These are phyloP conservation scores for Caiman crocodilus DNA, from an alignment of 2,797 vertebrate species.

Conservation along the genomic window DNA sequence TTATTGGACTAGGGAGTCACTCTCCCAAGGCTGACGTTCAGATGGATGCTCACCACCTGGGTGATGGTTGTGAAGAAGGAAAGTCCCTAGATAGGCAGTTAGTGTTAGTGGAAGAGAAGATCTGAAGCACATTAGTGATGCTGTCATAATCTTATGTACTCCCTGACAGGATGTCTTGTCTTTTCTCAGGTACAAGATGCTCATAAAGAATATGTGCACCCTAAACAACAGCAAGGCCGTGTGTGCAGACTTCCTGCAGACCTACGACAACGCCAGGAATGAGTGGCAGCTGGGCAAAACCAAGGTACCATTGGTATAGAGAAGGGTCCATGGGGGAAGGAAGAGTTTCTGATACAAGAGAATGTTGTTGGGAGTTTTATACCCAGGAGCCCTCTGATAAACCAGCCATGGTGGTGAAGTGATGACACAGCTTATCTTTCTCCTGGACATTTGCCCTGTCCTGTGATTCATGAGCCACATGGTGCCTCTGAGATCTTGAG, in stretches of 20 bases:
- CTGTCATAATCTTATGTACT: background rate
- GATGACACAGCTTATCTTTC: background rate
- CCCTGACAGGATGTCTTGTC: constrained; percentile 18
- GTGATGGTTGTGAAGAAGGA: constrained; percentile 15
- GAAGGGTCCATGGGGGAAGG: background rate
- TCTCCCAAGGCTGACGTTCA: too few species aligned
- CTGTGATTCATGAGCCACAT: too few species aligned
- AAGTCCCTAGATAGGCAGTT: background rate
- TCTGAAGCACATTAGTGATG: background rate
- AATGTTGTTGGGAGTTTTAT: background rate
- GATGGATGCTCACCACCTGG: constrained; percentile 52
- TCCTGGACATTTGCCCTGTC: too few species aligned
- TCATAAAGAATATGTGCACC: constrained; percentile 78
- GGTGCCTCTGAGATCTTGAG: too few species aligned
- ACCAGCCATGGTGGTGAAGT: background rate
- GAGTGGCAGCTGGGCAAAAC: constrained; percentile 93
- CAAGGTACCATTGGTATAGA: constrained; percentile 84
- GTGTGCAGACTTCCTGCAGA: constrained; percentile 85
- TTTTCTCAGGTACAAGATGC: constrained; percentile 89
- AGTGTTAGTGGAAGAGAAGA: background rate
- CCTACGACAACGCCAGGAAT: constrained; percentile 81
- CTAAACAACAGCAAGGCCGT: constrained; percentile 77
- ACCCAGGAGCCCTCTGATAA: background rate
- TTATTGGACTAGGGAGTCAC: too few species aligned
- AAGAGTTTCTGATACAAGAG: background rate